Percentiles rank a stretch among this genome's conserved stretches.
These are phyloP conservation scores for Odobenus rosmarus DNA, from an alignment of 2,113 vertebrate genomes.

Conservation along the genomic window DNA sequence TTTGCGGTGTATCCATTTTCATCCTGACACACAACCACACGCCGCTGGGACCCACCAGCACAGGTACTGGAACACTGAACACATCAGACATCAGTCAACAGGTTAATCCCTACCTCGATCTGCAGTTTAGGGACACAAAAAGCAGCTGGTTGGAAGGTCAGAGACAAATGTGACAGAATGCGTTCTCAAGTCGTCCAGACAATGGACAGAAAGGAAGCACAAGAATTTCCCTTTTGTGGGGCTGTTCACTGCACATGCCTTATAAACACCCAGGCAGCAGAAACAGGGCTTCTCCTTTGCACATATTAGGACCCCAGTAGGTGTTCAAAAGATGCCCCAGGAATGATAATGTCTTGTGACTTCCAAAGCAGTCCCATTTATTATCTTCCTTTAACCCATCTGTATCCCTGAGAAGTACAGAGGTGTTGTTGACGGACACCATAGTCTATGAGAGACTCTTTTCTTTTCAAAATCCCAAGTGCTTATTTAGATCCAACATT, in stretches of 20 bases:
- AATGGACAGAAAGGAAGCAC: not conserved
- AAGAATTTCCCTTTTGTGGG: not conserved
- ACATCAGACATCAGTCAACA: slow-evolving; percentile 70
- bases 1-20: slow-evolving; percentile 94
- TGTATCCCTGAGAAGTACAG: not conserved
- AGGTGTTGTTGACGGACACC: not conserved
- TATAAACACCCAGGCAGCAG: not conserved
- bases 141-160: not conserved
- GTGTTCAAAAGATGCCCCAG: not conserved
- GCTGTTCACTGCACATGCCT: not conserved
- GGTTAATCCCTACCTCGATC: not conserved
- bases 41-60: slow-evolving; percentile 97
- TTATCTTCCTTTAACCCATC: not conserved
- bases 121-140: not conserved
- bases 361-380: not conserved
- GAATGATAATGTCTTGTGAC: not conserved
- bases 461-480: slow-evolving; percentile 11
- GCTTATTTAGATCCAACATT: not conserved
- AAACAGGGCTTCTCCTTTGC: not conserved
- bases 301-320: not conserved
- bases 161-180: not conserved
- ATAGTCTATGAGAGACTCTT: not conserved
- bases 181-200: not conserved
- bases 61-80: slow-evolving; percentile 98
- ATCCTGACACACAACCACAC: slow-evolving; percentile 98